Base-by-base conservation (phyloP, 2,888 invertebrate genomes). In the Caenorhabditis sp. region DNA sequence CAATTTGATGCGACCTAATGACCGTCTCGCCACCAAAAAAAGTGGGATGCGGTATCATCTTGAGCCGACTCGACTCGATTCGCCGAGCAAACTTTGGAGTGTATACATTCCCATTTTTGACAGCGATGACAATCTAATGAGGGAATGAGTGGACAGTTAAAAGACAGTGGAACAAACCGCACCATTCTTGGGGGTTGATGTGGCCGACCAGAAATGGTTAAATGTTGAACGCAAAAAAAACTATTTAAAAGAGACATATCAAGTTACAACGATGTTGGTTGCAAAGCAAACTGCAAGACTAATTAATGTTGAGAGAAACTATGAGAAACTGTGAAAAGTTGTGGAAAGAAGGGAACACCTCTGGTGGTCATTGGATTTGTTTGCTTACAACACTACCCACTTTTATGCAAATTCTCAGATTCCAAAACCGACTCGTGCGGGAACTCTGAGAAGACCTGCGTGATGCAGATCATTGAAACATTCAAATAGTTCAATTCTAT, bases 1-100 rank as follows among this genome's bases (percentile, higher is more conserved):
- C 62, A 40, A 64, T 60, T 74, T 58, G 51, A 74, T 74, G 60
- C n/a, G 76, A 58, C 58, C 65, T 61, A 76, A 76, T 67, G 76
- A 67, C 67, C 67, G 15, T 70, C 51, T 70, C 70, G 6, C 61
- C 35, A 35, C 40, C n/a, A n/a, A 65, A 67, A 74, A 74, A 74
- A 37, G 72, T 50, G 20, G 40, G 51, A 18, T 22, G 56, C 28
- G 51, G 13, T 15, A 28, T 2, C 18, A 35, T 18, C 40, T 13
- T 2, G 26, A 8, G 24, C 28, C n/a, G 55, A 32, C 15, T 15
- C 1, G 55, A 9, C 32, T 32, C 32, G 9, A 32, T 55, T 11
- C 60, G 51, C 20, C 26, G 28, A 62, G 71, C 64, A 72, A 72
- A 72, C 72, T 72, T 56, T 72, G 56, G n/a, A 0, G 18, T 70